Base-by-base conservation (phyloP, 2,113 vertebrate genomes). In the Zosterops pallidus region DNA sequence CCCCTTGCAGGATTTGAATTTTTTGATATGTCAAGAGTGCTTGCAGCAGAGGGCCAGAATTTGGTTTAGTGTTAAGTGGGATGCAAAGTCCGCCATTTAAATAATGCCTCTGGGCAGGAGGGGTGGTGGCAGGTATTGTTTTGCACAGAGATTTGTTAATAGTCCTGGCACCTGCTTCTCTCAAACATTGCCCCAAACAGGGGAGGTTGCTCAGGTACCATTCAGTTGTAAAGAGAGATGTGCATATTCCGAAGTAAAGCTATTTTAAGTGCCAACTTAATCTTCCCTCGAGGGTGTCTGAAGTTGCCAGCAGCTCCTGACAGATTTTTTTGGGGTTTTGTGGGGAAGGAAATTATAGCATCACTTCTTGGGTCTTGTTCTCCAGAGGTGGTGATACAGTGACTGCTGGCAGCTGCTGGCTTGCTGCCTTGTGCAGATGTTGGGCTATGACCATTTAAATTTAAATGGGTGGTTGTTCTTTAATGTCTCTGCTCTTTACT, bases 181-280 rank as follows among this genome's bases (percentile, higher is more conserved):
- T 65, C 13, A 20, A 2, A 68, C 28, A 8, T 20, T 62, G n/a
- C 14, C 55, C 52, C 74, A 28, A 2, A 75, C 31, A 1, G 59
- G 16, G 16, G 17, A 19, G 28, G 16, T 87, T 65, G 59, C 31
- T 90, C 76, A 41, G 50, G 69, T 81, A 28, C 64, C 41, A 95
- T 96, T 97, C 80, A 96, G 5, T 85, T 95, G 93, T 92, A 94
- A 93, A 94, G 59, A 59, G 47, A 59, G 44, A 83, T 86, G 56
- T 71, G 64, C 92, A 90, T 96, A 91, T 95, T 91, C 90, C 35
- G 19, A 77, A 86, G 24, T 26, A 26, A 77, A 89, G 53, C 60
- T 88, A 35, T 57, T 89, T 84, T 60, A 74, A 91, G 68, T 70
- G 35, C 39, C 44, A 28, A 19, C 16, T 89, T 89, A 76, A 67